Conservation (phyloP, 2,888 invertebrate genomes). For the Hofmannophila pseudospretella region DNA sequence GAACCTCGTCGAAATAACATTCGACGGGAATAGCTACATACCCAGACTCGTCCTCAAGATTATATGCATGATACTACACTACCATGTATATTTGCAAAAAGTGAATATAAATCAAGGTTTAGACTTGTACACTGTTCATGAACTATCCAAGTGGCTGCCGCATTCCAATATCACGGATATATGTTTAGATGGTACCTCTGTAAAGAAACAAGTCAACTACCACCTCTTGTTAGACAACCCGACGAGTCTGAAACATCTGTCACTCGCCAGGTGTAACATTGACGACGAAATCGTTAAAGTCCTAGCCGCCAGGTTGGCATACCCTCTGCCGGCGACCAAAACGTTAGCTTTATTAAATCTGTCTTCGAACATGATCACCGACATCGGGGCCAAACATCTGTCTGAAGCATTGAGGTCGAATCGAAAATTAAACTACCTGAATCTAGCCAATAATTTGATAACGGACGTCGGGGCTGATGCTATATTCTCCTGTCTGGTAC, state of each 20-base stretch:
- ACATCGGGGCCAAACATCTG: conserved; percentile 35
- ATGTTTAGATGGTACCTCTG: conserved; percentile 34
- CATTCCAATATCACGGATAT: conserved; percentile 40
- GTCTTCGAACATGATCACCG: conserved; percentile 46
- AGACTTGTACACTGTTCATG: conserved; percentile 27
- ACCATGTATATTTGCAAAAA: conserved; percentile 25
- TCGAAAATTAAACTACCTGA: conserved; percentile 40
- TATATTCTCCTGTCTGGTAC: conserved; percentile 30
- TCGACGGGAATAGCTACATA: conserved; percentile 31
- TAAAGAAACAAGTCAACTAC: conserved; percentile 39
- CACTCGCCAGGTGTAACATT: conserved; percentile 44
- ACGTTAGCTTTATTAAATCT: conserved; percentile 40
- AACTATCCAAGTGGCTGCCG: conserved; percentile 35
- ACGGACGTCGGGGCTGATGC: conserved; percentile 35
- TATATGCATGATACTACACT: conserved; percentile 34
- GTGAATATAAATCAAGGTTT: conserved; percentile 37
- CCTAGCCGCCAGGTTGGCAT: conserved; percentile 28
- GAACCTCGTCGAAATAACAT: conserved; percentile 34
- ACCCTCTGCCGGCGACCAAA: conserved; percentile 33
- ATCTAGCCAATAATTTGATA: conserved; percentile 43
- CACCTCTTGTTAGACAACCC: conserved; percentile 29
- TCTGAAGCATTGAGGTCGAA: conserved; percentile 39
- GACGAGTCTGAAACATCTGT: conserved; percentile 31
- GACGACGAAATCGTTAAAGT: conserved; percentile 32
- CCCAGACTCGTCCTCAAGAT: conserved; percentile 37